Conservation (phyloP, 2,888 invertebrate genomes). For the Acanthoscelides obtectus region DNA sequence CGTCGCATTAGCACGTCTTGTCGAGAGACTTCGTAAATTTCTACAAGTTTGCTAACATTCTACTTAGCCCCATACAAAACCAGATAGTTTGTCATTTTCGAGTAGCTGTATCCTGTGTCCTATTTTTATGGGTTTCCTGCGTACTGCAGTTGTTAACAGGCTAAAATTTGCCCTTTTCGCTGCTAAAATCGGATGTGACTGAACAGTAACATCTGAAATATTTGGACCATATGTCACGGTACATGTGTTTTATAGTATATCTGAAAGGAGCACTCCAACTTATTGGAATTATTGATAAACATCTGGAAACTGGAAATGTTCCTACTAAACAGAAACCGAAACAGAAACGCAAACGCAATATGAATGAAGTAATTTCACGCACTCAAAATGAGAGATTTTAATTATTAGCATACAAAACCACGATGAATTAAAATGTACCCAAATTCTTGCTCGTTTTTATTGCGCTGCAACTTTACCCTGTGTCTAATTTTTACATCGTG, state of each 20-base stretch:
- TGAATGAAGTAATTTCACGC: too few relatives aligned
- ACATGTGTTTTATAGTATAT: neutral
- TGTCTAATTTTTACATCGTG: too few relatives aligned
- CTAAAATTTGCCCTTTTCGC: slow-evolving; percentile 1
- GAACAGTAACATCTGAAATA: neutral
- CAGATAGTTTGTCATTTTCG: slow-evolving; percentile 1
- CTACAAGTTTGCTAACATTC: neutral
- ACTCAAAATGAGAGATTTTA: too few relatives aligned
- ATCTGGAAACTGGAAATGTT: too few relatives aligned
- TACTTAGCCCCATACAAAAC: neutral
- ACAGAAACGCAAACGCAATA: too few relatives aligned
- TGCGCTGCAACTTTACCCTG: too few relatives aligned
- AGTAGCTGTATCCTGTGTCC: slow-evolving; percentile 4
- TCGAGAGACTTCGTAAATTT: neutral
- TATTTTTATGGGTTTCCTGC: slow-evolving; percentile 1
- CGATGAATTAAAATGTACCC: too few relatives aligned
- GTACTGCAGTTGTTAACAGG: neutral
- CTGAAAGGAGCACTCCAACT: too few relatives aligned
- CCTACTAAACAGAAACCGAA: too few relatives aligned
- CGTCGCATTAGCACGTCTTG: neutral
- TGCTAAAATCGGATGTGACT: neutral
- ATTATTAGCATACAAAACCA: too few relatives aligned
- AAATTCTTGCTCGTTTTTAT: too few relatives aligned
- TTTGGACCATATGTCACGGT: neutral
- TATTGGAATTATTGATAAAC: too few relatives aligned